Base-by-base conservation (phyloP, 2,888 invertebrate species). In the Strigamia crassipes region DNA sequence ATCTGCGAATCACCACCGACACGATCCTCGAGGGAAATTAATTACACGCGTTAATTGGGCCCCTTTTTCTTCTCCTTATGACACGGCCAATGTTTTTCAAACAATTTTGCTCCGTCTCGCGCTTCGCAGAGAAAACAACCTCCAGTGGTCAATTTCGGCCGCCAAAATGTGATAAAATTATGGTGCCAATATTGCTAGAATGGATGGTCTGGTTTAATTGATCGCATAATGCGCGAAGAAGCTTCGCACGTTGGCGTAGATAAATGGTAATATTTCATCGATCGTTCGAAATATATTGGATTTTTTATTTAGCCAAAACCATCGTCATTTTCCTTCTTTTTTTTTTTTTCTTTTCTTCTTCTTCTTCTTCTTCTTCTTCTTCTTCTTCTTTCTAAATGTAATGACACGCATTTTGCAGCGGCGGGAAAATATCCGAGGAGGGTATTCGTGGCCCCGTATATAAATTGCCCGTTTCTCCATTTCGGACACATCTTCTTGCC, bases 21-120 rank as follows among this genome's bases (percentile, higher is more conserved):
- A 66, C 23, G 61, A 66, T 21, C n/a, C 61, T 18, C 61, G 5
- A 66, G 61, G 61, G 61, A 66, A 66, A 66, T 66, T 66, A 66
- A 66, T 66, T 66, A 66, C 61, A 61, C 23, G 61, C 61, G 61
- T 66, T 66, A 66, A 66, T 66, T 21, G 61, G 18, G 21, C 61
- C 21, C 61, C 61, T 66, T 66, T 66, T 66, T 66, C 61, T 66
- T 66, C 5, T 12, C 46, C 46, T 9, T n/a, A 13, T 13, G 13
- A n/a, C 46, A n/a, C 12, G 12, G 15, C 46, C 0, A 13, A 13
- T n/a, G 46, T 46, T 46, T 46, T 46, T 1, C 46, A 46, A 46
- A 46, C 46, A 13, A 27, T 27, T 27, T 27, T 27, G 1, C 27
- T 27, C 27, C 27, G 3, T 27, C 27, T 27, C 3, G 27, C 27